These are phyloP conservation scores for Neosilurus mollespiculum DNA, from an alignment of 2,797 vertebrate species.

Conservation along the genomic window DNA sequence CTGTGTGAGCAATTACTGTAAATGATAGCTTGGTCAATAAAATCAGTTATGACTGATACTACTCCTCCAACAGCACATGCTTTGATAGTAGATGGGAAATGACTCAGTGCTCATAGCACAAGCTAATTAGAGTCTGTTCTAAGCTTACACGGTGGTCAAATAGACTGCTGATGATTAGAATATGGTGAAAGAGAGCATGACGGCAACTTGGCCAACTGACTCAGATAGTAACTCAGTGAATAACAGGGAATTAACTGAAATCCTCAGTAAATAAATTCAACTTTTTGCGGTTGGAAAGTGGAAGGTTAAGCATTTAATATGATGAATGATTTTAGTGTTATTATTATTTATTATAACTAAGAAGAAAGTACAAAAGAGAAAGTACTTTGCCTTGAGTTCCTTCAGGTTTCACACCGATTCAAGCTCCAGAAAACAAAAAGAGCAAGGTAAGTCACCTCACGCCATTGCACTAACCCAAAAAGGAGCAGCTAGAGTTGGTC, in stretches of 20 bases:
- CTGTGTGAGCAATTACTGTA: not conserved
- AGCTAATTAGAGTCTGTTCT: not conserved
- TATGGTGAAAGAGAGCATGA: slow-evolving; percentile 15
- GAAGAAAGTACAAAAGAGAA: not conserved
- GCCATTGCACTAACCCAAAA: slow-evolving; percentile 3
- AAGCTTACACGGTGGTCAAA: not conserved
- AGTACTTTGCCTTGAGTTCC: not conserved
- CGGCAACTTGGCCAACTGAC: not conserved
- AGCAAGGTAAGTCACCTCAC: not conserved
- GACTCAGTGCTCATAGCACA: not conserved
- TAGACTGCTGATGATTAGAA: not conserved
- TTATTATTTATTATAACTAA: not conserved
- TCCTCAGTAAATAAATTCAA: not conserved
- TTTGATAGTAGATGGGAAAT: slow-evolving; percentile 9
- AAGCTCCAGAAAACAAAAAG: slow-evolving; percentile 9
- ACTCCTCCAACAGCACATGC: not conserved
- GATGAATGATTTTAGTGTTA: not conserved
- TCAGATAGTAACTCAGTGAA: slow-evolving; percentile 9
- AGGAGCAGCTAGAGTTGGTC: slow-evolving; percentile 1
- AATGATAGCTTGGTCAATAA: not conserved
- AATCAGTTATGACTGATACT: no score
- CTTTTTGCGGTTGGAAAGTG: not conserved
- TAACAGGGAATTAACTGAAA: not conserved
- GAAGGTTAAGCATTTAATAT: not conserved
- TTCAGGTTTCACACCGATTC: slow-evolving; percentile 13